Base-by-base conservation (phyloP, 2,797 vertebrate species). In the Cygnus olor region DNA sequence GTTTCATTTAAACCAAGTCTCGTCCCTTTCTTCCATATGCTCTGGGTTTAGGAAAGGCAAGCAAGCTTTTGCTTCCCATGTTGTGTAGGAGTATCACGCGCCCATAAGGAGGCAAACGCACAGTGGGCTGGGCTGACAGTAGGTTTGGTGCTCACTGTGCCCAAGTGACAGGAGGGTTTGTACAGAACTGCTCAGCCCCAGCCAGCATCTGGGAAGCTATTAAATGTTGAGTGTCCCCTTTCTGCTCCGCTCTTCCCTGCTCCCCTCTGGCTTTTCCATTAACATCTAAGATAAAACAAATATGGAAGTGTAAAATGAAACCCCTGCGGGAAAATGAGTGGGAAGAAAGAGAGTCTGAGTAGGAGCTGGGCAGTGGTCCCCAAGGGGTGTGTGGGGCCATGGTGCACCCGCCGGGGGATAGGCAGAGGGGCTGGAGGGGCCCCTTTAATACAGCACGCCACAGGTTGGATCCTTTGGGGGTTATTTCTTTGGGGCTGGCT, bases 401-500 rank as follows among this genome's bases (percentile, higher is more conserved):
- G 47, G 16, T 80, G 40, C 20, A 32, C 21, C n/a, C 36, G 4
- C 17, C 2, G 3, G 14, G 51, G 25, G 25, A 27, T 0, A 0
- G 49, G 36, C 11, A 45, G 38, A 66, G 30, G 36, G 32, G 10
- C 18, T 40, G 34, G 45, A 77, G 71, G 30, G 73, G 30, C 18
- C 42, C 36, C 22, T 63, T 38, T 44, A 34, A 32, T 36, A 17
- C n/a, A 8, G 49, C 24, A 6, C 27, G 15, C 6, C 30, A 18
- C 5, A 19, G 64, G 54, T 32, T 22, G 40, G 30, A 20, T 65
- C 44, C 40, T 32, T 90, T 89, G 89, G 72, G 77, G 84, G 89
- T 89, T 49, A 88, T 93, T 91, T 95, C 69, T 64, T 93, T 93
- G 93, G 74, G 95, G 85, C 80, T 44, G 54, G 38, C 80, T 95